Base-by-base conservation (phyloP, 2,113 vertebrate species). In the Pluvianellus socialis region DNA sequence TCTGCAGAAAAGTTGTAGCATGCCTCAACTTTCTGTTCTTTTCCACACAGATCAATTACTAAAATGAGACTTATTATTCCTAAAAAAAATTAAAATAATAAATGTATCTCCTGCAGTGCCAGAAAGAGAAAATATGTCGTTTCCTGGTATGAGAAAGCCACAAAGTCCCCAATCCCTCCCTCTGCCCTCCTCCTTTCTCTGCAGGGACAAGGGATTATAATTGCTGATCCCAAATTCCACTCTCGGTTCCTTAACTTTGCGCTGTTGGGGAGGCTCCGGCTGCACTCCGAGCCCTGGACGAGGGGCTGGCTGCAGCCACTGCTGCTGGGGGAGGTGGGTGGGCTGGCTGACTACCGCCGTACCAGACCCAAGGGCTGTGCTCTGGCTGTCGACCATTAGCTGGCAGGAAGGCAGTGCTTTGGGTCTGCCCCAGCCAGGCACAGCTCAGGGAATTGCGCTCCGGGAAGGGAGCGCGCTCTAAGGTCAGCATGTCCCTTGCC, bases 1-100 rank as follows among this genome's bases (percentile, higher is more conserved):
- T 96, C 73, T 32, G 88, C 95, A 95, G 92, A 95, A 95, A 94
- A 94, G 92, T 86, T 85, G 76, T 19, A 75, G 79, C 76, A 58
- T 52, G 83, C 80, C 58, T 92, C 76, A 82, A 81, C 86, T 91
- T 94, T 59, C 79, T 44, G 12, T 91, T 89, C 79, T 91, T 94
- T 86, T 49, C 76, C 42, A 65, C 1, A 38, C 6, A 30, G 61
- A 91, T 49, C 88, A 61, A 55, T 85, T 84, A 85, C 70, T 73
- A 62, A 79, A 79, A 35, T 45, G 14, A 81, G 42, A 75, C 30
- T 94, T 74, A 35, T 90, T 66, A 10, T 23, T 66, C 26, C 19
- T 28, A 45, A 81, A 61, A n/a, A 73, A 50, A 21, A 45, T 8
- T 38, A 38, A 38, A 38, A 38, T 38, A 45, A 45, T 18, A 45